Conservation (phyloP, 1,140 invertebrate genomes). For the Hylaeus volcanicus region DNA sequence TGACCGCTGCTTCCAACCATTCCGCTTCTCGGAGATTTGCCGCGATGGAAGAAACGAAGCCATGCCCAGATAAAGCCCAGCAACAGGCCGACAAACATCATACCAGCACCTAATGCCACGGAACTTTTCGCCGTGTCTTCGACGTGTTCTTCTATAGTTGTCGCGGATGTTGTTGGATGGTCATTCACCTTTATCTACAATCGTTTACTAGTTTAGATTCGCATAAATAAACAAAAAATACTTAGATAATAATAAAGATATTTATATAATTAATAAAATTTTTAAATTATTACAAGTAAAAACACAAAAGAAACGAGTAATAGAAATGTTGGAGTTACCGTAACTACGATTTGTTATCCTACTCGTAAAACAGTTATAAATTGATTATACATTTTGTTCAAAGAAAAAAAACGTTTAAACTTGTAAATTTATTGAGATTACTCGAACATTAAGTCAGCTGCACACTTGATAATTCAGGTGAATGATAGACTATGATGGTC, state of each 20-base stretch:
- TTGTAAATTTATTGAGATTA: background rate
- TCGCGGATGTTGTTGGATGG: slow-evolving; percentile 27
- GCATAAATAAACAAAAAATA: too few relatives aligned
- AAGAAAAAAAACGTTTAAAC: background rate
- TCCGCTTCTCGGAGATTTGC: slow-evolving; percentile 75
- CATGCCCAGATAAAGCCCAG: slow-evolving; percentile 73
- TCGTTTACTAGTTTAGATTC: slow-evolving; percentile 10
- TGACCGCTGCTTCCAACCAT: slow-evolving; percentile 76
- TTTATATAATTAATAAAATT: too few relatives aligned
- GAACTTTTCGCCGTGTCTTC: slow-evolving; percentile 64
- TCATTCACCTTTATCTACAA: slow-evolving; percentile 36
- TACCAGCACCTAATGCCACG: slow-evolving; percentile 70
- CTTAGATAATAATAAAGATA: background rate
- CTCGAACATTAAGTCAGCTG: background rate
- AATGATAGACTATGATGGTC: background rate
- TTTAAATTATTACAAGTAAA: background rate
- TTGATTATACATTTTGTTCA: background rate
- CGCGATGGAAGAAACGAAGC: slow-evolving; percentile 72
- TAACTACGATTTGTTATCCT: background rate
- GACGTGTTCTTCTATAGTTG: slow-evolving; percentile 65
- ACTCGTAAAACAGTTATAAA: background rate
- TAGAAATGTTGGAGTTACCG: background rate
- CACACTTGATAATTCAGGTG: background rate
- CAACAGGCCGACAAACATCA: slow-evolving; percentile 72
- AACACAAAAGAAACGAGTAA: background rate